Evolutionary conservation across 1,140 invertebrate genomes (phyloP).

Genomic region (Atta colombica): DNA sequence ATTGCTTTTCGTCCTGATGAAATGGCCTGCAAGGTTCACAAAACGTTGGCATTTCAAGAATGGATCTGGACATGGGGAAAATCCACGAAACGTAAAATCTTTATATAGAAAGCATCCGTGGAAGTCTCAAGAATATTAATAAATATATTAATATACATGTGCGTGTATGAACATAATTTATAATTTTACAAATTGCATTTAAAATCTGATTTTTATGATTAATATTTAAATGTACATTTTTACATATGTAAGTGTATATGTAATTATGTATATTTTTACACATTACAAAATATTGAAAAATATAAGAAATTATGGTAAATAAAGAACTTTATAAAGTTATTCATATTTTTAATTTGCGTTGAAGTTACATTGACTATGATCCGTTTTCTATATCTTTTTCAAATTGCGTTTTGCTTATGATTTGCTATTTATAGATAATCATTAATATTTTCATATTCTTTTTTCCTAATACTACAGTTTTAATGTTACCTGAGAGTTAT

Average conservation of each 20-base stretch:
- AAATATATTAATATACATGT: too few species aligned
- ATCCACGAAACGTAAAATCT: too few species aligned
- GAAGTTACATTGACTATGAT: not conserved
- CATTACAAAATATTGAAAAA: conserved; percentile 3
- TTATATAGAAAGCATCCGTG: too few species aligned
- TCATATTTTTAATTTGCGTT: not conserved
- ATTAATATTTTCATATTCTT: conserved; percentile 65
- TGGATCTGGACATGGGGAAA: too few species aligned
- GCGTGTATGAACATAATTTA: not conserved
- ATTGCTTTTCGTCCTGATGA: too few species aligned
- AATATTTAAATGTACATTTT: not conserved
- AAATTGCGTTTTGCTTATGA: not conserved
- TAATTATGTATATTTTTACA: not conserved
- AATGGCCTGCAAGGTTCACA: too few species aligned
- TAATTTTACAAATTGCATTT: not conserved
- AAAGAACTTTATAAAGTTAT: not conserved
- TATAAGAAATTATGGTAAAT: not conserved
- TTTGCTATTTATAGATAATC: conserved; percentile 27
- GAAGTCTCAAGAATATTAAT: too few species aligned
- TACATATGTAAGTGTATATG: not conserved
- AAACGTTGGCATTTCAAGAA: too few species aligned
- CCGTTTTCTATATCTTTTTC: not conserved
- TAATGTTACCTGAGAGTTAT: conserved; percentile 77
- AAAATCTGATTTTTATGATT: not conserved
- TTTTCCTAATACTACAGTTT: conserved; percentile 38